Evolutionary conservation across 2,888 invertebrate species (phyloP).

Genomic region (Eupithecia tripunctaria): DNA sequence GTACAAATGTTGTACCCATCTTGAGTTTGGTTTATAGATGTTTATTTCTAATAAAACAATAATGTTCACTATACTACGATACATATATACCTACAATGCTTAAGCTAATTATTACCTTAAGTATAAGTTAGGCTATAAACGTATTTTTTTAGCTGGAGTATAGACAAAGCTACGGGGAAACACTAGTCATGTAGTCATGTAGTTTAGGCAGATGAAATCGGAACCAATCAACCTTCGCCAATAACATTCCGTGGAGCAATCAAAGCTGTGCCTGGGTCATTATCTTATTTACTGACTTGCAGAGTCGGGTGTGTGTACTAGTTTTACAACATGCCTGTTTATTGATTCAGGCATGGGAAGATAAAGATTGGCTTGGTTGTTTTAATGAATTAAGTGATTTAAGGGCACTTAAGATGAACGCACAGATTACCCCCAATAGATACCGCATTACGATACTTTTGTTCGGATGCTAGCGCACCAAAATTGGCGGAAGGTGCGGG

Average conservation of each 20-base stretch:
- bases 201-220: constrained; percentile 1
- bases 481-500: too few species aligned
- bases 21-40: too few species aligned
- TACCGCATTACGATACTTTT: too few species aligned
- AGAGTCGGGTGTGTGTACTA: constrained; percentile 3
- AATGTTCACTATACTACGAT: too few species aligned
- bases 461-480: too few species aligned
- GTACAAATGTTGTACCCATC: neutral
- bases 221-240: neutral
- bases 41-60: too few species aligned
- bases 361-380: neutral
- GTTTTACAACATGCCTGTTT: neutral
- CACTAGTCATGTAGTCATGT: neutral
- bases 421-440: too few species aligned
- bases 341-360: constrained; percentile 6
- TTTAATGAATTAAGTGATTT: neutral
- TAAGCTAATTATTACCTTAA: too few species aligned
- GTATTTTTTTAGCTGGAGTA: neutral
- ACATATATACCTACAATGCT: too few species aligned
- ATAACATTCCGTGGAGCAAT: constrained; percentile 5
- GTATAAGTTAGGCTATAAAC: too few species aligned
- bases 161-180: neutral
- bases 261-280: neutral
- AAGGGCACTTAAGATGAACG: too few species aligned
- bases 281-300: neutral